These are phyloP conservation scores for Falco cherrug DNA, from an alignment of 2,797 vertebrate species.

Conservation along the genomic window DNA sequence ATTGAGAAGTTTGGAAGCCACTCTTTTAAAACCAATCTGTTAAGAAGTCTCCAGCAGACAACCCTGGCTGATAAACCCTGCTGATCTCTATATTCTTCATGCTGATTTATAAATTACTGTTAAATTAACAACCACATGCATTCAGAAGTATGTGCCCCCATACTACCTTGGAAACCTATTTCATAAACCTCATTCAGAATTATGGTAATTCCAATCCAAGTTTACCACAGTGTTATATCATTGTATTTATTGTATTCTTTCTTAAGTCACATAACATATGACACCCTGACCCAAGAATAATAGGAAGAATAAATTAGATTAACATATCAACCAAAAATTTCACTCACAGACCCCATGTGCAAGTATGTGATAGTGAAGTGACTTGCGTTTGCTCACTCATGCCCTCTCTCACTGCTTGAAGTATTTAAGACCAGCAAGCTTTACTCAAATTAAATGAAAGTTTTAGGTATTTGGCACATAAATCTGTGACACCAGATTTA, in stretches of 20 bases:
- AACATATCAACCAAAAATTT: background rate
- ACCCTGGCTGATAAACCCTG: background rate
- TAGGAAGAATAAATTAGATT: background rate
- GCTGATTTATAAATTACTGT: slow-evolving; percentile 18
- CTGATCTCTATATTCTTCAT: background rate
- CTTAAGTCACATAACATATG: background rate
- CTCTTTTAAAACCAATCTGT: background rate
- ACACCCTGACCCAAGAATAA: background rate
- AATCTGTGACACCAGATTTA: background rate
- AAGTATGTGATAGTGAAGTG: background rate
- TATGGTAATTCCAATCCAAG: background rate
- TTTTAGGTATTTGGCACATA: background rate
- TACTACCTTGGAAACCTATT: background rate
- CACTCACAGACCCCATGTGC: background rate
- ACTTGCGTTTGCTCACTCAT: background rate
- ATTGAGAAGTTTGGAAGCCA: background rate
- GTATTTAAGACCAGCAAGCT: background rate
- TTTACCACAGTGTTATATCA: background rate
- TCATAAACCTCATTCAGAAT: background rate
- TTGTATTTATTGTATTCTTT: background rate
- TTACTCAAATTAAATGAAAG: background rate
- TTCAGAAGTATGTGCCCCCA: background rate
- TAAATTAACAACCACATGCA: background rate
- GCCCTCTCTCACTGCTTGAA: background rate
- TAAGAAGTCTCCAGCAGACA: background rate